phyloP scores from a whole-genome alignment of 2,888 invertebrate genomes.

The Drosophila borborema region DNA sequence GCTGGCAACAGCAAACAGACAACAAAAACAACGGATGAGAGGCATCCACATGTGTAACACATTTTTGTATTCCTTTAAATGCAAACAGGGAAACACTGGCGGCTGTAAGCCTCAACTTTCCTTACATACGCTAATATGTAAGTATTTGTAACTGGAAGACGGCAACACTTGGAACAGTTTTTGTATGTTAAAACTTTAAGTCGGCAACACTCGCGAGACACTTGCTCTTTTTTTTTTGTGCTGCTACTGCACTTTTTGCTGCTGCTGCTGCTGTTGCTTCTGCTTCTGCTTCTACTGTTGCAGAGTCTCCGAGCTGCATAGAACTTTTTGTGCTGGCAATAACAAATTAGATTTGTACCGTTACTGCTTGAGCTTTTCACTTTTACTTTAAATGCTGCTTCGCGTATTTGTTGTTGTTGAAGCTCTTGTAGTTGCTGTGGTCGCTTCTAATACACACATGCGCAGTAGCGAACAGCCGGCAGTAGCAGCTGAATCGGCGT shows the following conservation, averaged over 20 bases:
- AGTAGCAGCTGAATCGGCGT: conserved; percentile 44
- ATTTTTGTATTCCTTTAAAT: conserved; percentile 43
- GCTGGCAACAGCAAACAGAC: conserved; percentile 7
- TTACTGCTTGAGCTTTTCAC: conserved; percentile 45
- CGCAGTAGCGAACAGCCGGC: conserved; percentile 59
- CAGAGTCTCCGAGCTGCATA: background rate
- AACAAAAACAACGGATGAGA: conserved; percentile 4
- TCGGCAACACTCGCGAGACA: conserved; percentile 23
- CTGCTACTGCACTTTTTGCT: conserved; percentile 20
- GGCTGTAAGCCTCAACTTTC: conserved; percentile 25
- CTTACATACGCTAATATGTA: conserved; percentile 9
- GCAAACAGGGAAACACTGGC: conserved; percentile 30
- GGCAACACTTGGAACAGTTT: conserved; percentile 15
- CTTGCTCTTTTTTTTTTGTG: conserved; percentile 54
- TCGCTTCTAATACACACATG: conserved; percentile 58
- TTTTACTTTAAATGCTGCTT: conserved; percentile 41
- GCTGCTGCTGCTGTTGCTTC: conserved; percentile 16
- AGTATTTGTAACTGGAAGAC: conserved; percentile 9
- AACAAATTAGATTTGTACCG: conserved; percentile 26
- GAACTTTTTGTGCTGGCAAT: conserved; percentile 29
- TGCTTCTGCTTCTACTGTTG: conserved; percentile 17
- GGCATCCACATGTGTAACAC: conserved; percentile 53
- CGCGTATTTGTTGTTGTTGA: conserved; percentile 21
- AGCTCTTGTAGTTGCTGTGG: conserved; percentile 34
- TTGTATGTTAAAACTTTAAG: conserved; percentile 11